A percentile compares a stretch with the other conserved stretches of the same genome.
phyloP scores from a whole-genome alignment of 2,113 vertebrate genomes.

The Notarius quadriscutis region DNA sequence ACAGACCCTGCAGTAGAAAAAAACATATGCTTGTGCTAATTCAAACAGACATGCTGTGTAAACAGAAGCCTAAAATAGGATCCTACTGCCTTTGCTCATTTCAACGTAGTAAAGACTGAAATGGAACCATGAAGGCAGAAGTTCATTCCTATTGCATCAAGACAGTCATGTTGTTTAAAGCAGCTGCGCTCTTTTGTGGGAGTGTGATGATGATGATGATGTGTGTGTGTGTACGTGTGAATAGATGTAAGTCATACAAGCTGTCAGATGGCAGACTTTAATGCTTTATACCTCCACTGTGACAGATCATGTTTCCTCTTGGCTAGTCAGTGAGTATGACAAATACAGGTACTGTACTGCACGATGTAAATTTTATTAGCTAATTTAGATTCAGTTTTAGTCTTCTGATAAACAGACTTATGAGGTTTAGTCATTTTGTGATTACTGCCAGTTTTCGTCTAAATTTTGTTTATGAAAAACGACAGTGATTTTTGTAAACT shows the following conservation, averaged over 20 bases:
- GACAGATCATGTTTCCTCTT: not conserved
- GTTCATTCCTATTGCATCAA: slow-evolving; percentile 37
- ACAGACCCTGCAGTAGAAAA: slow-evolving; percentile 61
- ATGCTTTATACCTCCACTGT: slow-evolving; percentile 1
- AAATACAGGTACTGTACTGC: not conserved
- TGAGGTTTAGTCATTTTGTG: not conserved
- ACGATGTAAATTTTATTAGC: not conserved
- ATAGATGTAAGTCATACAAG: slow-evolving; percentile 10
- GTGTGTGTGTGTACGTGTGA: not conserved
- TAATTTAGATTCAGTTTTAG: not conserved
- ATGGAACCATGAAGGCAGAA: slow-evolving; percentile 41
- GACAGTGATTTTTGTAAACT: not conserved
- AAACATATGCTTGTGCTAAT: slow-evolving; percentile 62
- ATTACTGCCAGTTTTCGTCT: not conserved
- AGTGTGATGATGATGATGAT: not conserved
- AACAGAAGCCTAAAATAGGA: slow-evolving; percentile 65
- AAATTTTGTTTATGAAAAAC: not conserved
- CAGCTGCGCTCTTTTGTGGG: not conserved
- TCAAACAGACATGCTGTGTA: slow-evolving; percentile 62
- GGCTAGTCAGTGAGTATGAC: slow-evolving; percentile 13
- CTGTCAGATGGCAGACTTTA: slow-evolving; percentile 13
- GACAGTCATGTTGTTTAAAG: slow-evolving; percentile 49
- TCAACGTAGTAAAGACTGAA: slow-evolving; percentile 59
- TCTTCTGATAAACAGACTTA: not conserved
- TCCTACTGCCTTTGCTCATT: slow-evolving; percentile 48